Conservation (phyloP, 92 coral and sea anemone genomes). For the Parazoanthus atlanticus region DNA sequence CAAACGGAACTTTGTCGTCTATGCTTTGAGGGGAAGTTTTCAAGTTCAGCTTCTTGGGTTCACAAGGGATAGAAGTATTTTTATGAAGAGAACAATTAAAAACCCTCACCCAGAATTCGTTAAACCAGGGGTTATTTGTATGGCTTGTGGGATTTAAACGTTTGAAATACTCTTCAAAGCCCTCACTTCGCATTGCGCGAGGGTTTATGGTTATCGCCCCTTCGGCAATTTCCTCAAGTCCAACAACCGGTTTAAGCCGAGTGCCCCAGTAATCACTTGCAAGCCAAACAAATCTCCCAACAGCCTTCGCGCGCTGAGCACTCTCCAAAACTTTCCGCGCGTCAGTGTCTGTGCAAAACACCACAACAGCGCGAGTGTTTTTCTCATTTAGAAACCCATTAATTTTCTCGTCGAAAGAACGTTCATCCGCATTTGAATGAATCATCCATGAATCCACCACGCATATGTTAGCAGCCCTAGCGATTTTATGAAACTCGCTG, state of each 20-base stretch:
- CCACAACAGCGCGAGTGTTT: conserved; percentile 73
- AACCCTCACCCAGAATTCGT: conserved; percentile 76
- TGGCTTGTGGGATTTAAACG: conserved; percentile 61
- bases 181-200: conserved; percentile 31
- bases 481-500: conserved; percentile 63
- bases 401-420: conserved; percentile 55
- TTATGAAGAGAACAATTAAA: conserved; percentile 62
- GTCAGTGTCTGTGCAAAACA: conserved; percentile 86
- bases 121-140: conserved; percentile 90
- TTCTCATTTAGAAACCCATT: conserved; percentile 49
- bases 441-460: conserved; percentile 74
- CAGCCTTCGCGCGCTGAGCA: conserved; percentile 59
- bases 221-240: conserved; percentile 71
- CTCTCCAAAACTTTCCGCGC: conserved; percentile 73
- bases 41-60: conserved; percentile 29
- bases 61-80: conserved; percentile 51
- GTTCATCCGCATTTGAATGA: conserved; percentile 37
- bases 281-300: conserved; percentile 71
- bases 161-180: conserved; percentile 65
- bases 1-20: conserved; percentile 91
- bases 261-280: conserved; percentile 98
- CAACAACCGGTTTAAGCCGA: conserved; percentile 64
- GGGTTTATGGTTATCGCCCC: conserved; percentile 93
- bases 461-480: conserved; percentile 79
- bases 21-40: conserved; percentile 42